Conservation (phyloP, 2,113 vertebrate species). For the Lasiurus cinereus region DNA sequence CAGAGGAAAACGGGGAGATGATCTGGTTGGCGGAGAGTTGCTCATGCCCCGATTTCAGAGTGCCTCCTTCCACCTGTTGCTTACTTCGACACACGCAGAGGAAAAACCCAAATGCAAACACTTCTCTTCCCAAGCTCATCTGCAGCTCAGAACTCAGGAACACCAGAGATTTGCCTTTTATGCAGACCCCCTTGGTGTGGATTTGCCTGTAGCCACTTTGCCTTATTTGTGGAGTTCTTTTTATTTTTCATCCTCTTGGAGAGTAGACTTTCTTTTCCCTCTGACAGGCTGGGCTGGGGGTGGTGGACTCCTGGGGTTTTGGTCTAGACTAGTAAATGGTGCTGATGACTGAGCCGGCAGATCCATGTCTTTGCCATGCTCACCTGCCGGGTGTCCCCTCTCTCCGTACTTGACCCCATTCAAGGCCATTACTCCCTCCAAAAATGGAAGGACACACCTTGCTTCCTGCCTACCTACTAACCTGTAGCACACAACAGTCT, state of each 20-base stretch:
- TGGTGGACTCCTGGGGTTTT: not conserved
- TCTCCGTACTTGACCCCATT: not conserved
- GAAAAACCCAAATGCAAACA: constrained; percentile 40
- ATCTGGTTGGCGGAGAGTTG: not conserved
- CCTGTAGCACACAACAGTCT: not conserved
- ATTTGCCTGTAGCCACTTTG: not conserved
- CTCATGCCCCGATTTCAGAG: not conserved
- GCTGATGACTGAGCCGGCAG: not conserved
- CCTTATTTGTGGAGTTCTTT: constrained; percentile 7
- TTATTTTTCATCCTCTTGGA: constrained; percentile 3
- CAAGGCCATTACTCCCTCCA: not conserved
- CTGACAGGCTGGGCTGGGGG: not conserved
- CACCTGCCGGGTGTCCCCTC: not conserved
- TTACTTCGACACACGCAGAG: not conserved
- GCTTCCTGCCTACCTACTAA: not conserved
- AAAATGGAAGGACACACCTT: not conserved
- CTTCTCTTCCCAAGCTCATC: constrained; percentile 42
- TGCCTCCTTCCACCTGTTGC: constrained; percentile 19
- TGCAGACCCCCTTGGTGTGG: not conserved
- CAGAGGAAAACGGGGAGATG: not conserved
- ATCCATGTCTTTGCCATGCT: not conserved
- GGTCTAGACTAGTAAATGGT: not conserved
- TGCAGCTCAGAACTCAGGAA: constrained; percentile 55
- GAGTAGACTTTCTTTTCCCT: not conserved
- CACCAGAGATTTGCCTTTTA: not conserved